These are phyloP conservation scores for Petrolisthes cinctipes DNA, from an alignment of 2,888 invertebrate genomes.

Conservation along the genomic window DNA sequence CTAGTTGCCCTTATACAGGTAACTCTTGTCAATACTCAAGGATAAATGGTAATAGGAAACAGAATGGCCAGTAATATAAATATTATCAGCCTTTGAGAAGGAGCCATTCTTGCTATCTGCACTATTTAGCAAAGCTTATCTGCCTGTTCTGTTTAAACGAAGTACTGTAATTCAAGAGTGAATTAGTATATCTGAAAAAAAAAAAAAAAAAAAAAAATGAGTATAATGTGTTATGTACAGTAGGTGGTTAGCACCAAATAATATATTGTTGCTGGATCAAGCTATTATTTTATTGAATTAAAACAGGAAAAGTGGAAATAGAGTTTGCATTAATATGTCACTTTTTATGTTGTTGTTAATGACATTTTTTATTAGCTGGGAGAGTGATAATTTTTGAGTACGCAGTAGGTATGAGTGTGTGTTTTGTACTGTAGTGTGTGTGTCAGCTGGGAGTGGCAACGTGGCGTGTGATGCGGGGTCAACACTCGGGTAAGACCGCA, in stretches of 20 bases:
- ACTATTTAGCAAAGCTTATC: no score
- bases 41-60: no score
- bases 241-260: not conserved
- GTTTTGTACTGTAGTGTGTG: constrained; percentile 77
- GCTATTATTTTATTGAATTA: not conserved
- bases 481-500: constrained; percentile 83
- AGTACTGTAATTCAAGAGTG: no score
- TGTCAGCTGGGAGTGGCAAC: constrained; percentile 82
- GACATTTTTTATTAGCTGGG: not conserved
- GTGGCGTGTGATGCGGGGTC: constrained; percentile 78
- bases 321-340: not conserved
- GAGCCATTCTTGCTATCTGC: no score
- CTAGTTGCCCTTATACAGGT: constrained; percentile 88
- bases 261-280: not conserved
- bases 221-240: not conserved
- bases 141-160: no score
- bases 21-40: constrained; percentile 45
- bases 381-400: not conserved
- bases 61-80: no score
- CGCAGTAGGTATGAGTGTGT: no score
- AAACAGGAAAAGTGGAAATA: not conserved
- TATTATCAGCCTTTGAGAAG: no score
- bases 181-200: no score
- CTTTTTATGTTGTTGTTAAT: not conserved
- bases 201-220: no score